Evolutionary conservation across 2,888 invertebrate genomes (phyloP).

Genomic region (Leistus spinibarbis): DNA sequence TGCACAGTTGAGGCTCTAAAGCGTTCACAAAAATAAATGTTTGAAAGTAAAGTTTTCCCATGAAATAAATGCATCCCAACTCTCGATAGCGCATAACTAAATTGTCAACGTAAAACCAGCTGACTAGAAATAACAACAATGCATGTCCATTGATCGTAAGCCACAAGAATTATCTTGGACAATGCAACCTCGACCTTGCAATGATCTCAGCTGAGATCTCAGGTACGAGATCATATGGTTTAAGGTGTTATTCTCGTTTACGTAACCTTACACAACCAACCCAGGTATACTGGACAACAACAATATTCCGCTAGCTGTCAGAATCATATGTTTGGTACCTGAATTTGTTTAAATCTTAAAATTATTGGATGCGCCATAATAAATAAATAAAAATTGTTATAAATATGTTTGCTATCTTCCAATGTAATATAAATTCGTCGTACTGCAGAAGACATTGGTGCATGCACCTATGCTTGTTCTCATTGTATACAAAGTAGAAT

Average conservation of each 20-base stretch:
- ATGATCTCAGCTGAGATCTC: not conserved
- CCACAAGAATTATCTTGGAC: constrained; percentile 20
- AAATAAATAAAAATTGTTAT: too few species aligned
- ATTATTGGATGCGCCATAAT: too few species aligned
- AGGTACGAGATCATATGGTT: not conserved
- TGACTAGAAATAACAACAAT: constrained; percentile 1
- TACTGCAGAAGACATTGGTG: too few species aligned
- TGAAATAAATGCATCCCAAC: not conserved
- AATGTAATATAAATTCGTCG: too few species aligned
- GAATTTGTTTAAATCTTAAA: too few species aligned
- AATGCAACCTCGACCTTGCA: constrained; percentile 13
- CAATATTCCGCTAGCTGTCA: not conserved
- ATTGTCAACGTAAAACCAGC: not conserved
- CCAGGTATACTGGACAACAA: not conserved
- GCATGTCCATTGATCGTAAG: constrained; percentile 11
- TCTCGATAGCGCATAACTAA: too few species aligned
- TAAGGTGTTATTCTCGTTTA: not conserved
- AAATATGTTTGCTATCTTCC: too few species aligned
- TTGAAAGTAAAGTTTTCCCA: not conserved
- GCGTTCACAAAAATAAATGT: too few species aligned
- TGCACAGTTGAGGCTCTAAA: too few species aligned
- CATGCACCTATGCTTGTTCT: too few species aligned
- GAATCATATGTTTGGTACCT: too few species aligned
- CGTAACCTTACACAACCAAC: not conserved
- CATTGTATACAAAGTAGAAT: too few species aligned